Evolutionary conservation across 2,113 vertebrate genomes (phyloP).

Genomic region (Neodontobutis hainanensis): DNA sequence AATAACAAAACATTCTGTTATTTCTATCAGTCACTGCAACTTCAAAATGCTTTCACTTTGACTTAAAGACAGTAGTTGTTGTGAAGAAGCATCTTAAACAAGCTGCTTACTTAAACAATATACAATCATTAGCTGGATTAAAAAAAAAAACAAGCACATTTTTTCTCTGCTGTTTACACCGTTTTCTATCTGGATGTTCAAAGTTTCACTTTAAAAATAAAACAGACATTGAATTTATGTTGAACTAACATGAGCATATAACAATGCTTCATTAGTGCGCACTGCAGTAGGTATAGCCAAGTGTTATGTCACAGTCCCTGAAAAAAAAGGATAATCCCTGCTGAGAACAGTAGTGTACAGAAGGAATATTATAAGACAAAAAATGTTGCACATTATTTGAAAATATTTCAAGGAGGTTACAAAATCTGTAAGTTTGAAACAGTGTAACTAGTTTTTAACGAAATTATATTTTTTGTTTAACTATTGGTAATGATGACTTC

Average conservation of each 20-base stretch:
- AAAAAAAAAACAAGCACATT: slow-evolving; percentile 35
- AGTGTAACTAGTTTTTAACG: slow-evolving; percentile 8
- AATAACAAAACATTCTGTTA: slow-evolving; percentile 48
- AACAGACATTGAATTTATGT: slow-evolving; percentile 12
- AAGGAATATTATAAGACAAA: slow-evolving; percentile 49
- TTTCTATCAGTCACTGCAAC: not conserved
- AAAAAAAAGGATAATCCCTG: slow-evolving; percentile 24
- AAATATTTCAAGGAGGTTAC: slow-evolving; percentile 36
- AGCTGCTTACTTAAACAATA: slow-evolving; percentile 45
- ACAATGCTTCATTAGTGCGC: slow-evolving; percentile 26
- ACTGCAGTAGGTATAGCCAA: slow-evolving; percentile 15
- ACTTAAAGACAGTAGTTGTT: slow-evolving; percentile 54
- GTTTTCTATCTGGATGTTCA: slow-evolving; percentile 38
- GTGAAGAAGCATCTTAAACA: slow-evolving; percentile 41
- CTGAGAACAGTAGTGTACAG: slow-evolving; percentile 50
- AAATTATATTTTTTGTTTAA: not conserved
- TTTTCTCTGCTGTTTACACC: slow-evolving; percentile 40
- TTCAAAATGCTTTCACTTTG: slow-evolving; percentile 15
- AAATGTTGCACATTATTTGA: slow-evolving; percentile 37
- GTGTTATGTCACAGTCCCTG: slow-evolving; percentile 37
- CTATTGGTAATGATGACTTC: not conserved
- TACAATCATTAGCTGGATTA: slow-evolving; percentile 72
- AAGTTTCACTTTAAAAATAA: slow-evolving; percentile 42
- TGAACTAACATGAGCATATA: slow-evolving; percentile 3
- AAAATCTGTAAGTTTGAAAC: slow-evolving; percentile 16